A percentile compares a stretch with the other conserved stretches of the same genome.
These are phyloP conservation scores for Podabrus alpinus DNA, from an alignment of 2,888 invertebrate genomes.

Conservation along the genomic window DNA sequence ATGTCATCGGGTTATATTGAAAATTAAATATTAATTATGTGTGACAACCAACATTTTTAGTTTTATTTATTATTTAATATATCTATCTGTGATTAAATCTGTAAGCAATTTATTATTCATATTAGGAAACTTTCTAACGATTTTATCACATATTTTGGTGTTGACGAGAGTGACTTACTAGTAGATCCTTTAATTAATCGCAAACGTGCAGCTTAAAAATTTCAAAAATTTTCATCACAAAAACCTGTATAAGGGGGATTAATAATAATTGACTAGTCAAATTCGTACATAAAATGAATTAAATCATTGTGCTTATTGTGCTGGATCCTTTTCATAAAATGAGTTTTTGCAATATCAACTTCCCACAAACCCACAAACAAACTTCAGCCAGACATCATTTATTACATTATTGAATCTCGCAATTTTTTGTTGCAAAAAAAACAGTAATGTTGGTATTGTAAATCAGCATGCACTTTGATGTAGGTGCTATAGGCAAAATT, in stretches of 20 bases:
- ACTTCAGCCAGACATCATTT: neutral
- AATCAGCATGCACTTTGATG: neutral
- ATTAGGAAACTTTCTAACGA: slow-evolving; percentile 1
- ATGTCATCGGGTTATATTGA: slow-evolving; percentile 5
- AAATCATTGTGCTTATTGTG: neutral
- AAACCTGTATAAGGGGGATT: neutral
- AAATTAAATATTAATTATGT: slow-evolving; percentile 1
- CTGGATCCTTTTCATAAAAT: neutral
- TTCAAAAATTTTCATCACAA: neutral
- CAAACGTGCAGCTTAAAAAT: neutral
- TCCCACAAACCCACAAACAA: neutral
- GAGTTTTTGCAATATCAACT: neutral
- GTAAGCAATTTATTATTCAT: neutral
- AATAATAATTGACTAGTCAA: neutral
- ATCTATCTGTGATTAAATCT: neutral
- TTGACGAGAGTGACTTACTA: neutral
- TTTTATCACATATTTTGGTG: neutral
- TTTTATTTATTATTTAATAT: slow-evolving; percentile 4
- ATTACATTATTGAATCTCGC: neutral
- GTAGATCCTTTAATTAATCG: neutral
- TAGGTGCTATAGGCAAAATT: neutral
- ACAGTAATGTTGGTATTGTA: neutral
- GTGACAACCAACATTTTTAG: neutral
- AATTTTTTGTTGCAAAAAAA: neutral
- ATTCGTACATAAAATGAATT: neutral